A percentile compares a stretch with the other conserved stretches of the same genome.
Evolutionary conservation across 2,113 vertebrate genomes (phyloP).

Genomic region (Craseonycteris thonglongyai): DNA sequence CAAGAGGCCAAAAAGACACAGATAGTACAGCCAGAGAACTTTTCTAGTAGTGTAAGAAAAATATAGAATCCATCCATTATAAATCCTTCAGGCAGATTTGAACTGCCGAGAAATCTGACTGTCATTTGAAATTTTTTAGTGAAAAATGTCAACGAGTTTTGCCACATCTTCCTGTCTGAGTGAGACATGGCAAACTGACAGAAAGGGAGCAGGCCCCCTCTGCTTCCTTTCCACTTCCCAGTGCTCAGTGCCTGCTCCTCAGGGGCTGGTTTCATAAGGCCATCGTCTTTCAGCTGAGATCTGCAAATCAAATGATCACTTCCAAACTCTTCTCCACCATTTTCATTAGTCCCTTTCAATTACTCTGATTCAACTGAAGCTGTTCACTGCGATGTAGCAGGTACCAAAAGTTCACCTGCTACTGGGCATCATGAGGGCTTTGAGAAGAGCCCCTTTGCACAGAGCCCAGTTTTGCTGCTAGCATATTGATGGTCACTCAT

Average conservation of each 20-base stretch:
- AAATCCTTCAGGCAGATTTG: background rate
- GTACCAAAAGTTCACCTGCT: slow-evolving; percentile 53
- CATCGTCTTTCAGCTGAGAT: slow-evolving; percentile 39
- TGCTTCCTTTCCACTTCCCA: background rate
- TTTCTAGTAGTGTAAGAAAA: background rate
- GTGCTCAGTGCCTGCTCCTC: background rate
- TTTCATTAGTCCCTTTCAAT: slow-evolving; percentile 61
- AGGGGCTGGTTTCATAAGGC: slow-evolving; percentile 17
- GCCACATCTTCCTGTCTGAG: background rate
- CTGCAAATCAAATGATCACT: slow-evolving; percentile 41
- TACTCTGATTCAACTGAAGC: slow-evolving; percentile 51
- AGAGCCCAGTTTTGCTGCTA: slow-evolving; percentile 48
- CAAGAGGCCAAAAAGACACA: background rate
- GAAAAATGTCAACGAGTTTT: background rate
- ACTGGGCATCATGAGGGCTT: slow-evolving; percentile 39
- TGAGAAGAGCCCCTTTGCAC: slow-evolving; percentile 37
- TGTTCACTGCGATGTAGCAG: slow-evolving; percentile 46
- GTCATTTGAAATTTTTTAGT: background rate
- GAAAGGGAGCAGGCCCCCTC: background rate
- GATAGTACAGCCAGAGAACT: background rate
- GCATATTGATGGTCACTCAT: slow-evolving; percentile 30
- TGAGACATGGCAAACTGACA: background rate
- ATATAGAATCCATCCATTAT: background rate
- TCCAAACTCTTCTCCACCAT: slow-evolving; percentile 53
- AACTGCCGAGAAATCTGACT: background rate